Percentiles rank a stretch among this genome's conserved stretches.
These are phyloP conservation scores for Nomada ruficornis DNA, from an alignment of 2,888 invertebrate genomes.

Conservation along the genomic window DNA sequence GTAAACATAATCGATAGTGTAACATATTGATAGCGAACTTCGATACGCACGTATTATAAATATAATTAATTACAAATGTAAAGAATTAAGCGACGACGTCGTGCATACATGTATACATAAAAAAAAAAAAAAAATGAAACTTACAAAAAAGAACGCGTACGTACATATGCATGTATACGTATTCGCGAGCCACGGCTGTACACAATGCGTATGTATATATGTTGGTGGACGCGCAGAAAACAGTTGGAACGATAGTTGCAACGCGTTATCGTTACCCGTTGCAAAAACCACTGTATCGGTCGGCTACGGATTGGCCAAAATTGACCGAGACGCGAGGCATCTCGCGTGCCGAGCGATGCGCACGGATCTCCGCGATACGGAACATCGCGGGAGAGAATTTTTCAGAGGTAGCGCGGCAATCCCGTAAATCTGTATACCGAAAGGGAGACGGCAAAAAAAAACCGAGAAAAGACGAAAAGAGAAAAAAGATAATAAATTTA, in stretches of 20 bases:
- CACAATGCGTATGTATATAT: background rate
- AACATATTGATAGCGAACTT: slow-evolving; percentile 82
- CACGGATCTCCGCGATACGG: background rate
- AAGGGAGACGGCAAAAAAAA: slow-evolving; percentile 17
- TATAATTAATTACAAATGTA: slow-evolving; percentile 57
- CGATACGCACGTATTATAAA: slow-evolving; percentile 69
- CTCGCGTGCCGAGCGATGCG: background rate
- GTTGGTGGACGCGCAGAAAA: slow-evolving; percentile 15
- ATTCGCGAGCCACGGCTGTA: background rate
- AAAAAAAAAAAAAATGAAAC: slow-evolving; percentile 49
- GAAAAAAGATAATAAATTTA: slow-evolving; percentile 75
- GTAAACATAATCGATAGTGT: slow-evolving; percentile 83
- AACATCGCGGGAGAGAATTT: slow-evolving; percentile 53
- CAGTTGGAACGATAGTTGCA: background rate
- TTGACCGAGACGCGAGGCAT: background rate
- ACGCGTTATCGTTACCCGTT: slow-evolving; percentile 1
- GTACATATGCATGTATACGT: slow-evolving; percentile 19
- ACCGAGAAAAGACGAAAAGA: slow-evolving; percentile 44
- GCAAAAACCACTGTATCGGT: slow-evolving; percentile 5
- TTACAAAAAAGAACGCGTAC: slow-evolving; percentile 58
- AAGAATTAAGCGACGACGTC: slow-evolving; percentile 20
- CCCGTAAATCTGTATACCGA: slow-evolving; percentile 75
- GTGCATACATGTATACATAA: slow-evolving; percentile 30
- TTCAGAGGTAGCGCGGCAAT: slow-evolving; percentile 77
- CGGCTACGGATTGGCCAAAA: background rate